Evolutionary conservation across 1,140 invertebrate species (phyloP).

Genomic region (Drosophila kohkoa): DNA sequence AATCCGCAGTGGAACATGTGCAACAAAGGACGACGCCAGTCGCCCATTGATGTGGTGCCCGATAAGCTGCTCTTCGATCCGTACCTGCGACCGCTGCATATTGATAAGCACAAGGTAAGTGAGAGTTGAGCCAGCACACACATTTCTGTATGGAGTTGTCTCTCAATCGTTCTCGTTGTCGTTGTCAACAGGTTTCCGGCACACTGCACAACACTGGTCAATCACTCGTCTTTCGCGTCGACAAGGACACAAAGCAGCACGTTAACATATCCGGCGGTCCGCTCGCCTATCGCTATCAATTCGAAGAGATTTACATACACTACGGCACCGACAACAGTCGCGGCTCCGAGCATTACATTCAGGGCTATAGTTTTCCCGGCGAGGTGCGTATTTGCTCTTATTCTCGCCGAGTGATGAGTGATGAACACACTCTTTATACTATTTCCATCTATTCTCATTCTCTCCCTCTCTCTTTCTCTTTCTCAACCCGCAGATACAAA

Average conservation of each 20-base stretch:
- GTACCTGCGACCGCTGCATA: constrained; percentile 93
- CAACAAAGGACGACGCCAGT: constrained; percentile 96
- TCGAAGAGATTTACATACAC: constrained; percentile 97
- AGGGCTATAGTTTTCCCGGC: constrained; percentile 96
- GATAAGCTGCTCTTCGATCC: constrained; percentile 97
- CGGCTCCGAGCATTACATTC: constrained; percentile 97
- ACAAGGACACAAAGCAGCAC: constrained; percentile 93
- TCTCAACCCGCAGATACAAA: constrained; percentile 91
- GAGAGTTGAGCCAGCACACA: constrained; percentile 48
- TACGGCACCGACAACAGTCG: constrained; percentile 94
- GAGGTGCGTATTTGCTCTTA: constrained; percentile 88
- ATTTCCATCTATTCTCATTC: too few species aligned
- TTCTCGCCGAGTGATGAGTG: too few species aligned
- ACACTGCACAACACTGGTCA: constrained; percentile 95
- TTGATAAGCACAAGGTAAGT: constrained; percentile 97
- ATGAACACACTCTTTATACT: too few species aligned
- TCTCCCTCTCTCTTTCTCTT: background rate
- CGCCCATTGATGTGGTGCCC: constrained; percentile 97
- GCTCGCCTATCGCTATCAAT: constrained; percentile 96
- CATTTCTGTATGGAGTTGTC: background rate
- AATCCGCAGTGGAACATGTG: constrained; percentile 99
- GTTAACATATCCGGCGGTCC: constrained; percentile 98
- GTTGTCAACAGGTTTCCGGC: constrained; percentile 90
- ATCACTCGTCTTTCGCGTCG: constrained; percentile 94
- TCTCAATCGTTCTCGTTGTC: background rate